These are phyloP conservation scores for Tupiocoris notatus DNA, from an alignment of 2,888 invertebrate species.

Conservation along the genomic window DNA sequence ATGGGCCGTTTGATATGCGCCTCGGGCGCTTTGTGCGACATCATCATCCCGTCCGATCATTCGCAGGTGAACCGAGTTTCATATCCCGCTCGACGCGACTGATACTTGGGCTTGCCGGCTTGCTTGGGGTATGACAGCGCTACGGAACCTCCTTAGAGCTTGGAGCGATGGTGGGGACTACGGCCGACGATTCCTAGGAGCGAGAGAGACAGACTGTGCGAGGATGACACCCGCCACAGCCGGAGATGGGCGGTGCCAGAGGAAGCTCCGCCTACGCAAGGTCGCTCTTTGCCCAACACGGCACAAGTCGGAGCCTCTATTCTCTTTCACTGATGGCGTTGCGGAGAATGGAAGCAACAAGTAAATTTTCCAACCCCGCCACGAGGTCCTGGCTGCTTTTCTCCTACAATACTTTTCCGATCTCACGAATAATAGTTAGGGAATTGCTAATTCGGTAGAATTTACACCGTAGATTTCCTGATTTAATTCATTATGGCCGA, in stretches of 20 bases:
- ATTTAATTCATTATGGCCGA: too few species aligned
- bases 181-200: too few species aligned
- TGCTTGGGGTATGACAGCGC: neutral
- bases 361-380: conserved; percentile 17
- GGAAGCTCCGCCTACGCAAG: conserved; percentile 14
- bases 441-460: too few species aligned
- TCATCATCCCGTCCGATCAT: conserved; percentile 28
- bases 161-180: too few species aligned
- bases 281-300: neutral
- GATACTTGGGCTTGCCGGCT: neutral
- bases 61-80: conserved; percentile 1
- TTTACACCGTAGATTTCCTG: too few species aligned
- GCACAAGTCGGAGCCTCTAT: neutral
- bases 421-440: too few species aligned
- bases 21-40: conserved; percentile 40
- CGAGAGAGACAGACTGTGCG: neutral
- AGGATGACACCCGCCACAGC: neutral
- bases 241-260: neutral
- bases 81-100: conserved; percentile 28
- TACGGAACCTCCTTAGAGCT: too few species aligned
- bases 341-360: conserved; percentile 33
- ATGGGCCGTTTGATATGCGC: conserved; percentile 87
- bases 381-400: neutral
- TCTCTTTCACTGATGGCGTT: conserved; percentile 20
- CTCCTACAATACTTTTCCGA: too few species aligned